A percentile compares a stretch with the other conserved stretches of the same genome.
Evolutionary conservation across 2,113 vertebrate species (phyloP).

Genomic region (Eonycteris spelaea): DNA sequence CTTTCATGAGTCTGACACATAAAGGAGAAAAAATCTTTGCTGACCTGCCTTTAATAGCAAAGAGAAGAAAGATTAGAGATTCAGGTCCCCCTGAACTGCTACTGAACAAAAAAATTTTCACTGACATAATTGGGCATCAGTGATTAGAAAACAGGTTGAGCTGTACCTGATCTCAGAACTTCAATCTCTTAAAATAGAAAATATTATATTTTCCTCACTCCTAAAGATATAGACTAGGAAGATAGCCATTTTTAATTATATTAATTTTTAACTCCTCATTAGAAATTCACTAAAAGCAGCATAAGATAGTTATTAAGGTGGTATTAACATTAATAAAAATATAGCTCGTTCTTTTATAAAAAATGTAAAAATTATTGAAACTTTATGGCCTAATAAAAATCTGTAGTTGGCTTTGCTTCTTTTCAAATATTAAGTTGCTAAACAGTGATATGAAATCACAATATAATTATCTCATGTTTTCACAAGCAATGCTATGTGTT

Average conservation of each 20-base stretch:
- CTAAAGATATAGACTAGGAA: not conserved
- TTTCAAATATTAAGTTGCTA: not conserved
- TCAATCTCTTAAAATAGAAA: not conserved
- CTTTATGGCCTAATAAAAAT: not conserved
- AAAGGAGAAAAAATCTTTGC: not conserved
- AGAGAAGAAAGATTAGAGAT: slow-evolving; percentile 24
- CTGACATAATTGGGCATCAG: not conserved
- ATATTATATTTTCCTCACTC: not conserved
- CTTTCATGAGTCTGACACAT: slow-evolving; percentile 28
- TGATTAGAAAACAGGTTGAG: slow-evolving; percentile 22
- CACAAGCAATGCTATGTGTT: not conserved
- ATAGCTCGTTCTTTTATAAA: not conserved
- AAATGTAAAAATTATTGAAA: slow-evolving; percentile 12
- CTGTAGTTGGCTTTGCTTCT: not conserved
- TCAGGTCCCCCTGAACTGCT: not conserved
- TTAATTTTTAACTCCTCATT: not conserved
- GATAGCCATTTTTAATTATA: not conserved
- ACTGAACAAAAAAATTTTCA: slow-evolving; percentile 1
- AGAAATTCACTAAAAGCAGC: not conserved
- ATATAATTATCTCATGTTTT: not conserved
- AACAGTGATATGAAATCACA: not conserved
- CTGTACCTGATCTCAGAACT: not conserved
- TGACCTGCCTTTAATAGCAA: slow-evolving; percentile 4
- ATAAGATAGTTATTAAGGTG: not conserved
- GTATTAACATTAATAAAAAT: not conserved